Conservation (phyloP, 2,113 vertebrate species). For the Sinosuthora webbiana region DNA sequence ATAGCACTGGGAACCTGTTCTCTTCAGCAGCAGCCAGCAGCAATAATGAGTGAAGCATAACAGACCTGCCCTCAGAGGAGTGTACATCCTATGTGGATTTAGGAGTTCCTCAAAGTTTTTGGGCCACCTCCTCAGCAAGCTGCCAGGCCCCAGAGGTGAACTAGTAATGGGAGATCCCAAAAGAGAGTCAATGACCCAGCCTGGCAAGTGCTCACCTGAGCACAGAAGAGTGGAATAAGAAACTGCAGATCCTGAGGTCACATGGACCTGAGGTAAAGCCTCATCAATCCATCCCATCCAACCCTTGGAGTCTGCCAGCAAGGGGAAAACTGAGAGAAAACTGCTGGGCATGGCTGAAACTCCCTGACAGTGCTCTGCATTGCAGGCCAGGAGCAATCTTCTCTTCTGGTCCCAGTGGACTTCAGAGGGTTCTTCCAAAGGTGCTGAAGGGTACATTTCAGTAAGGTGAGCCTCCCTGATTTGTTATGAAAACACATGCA, state of each 20-base stretch:
- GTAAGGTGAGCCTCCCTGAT: not conserved
- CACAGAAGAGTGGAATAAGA: not conserved
- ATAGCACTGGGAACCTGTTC: not conserved
- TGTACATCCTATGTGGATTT: accelerated
- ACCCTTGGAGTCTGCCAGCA: accelerated
- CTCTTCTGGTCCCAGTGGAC: not conserved
- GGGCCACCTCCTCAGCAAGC: not conserved
- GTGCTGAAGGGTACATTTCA: not conserved
- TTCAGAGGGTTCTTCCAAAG: not conserved
- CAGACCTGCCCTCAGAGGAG: not conserved
- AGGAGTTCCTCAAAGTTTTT: not conserved
- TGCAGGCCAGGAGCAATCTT: not conserved
- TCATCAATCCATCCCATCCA: not conserved
- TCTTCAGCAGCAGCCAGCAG: not conserved
- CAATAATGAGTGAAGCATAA: not conserved
- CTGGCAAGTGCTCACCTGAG: not conserved
- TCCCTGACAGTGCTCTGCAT: not conserved
- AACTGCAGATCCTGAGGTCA: not conserved
- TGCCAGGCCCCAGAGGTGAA: not conserved
- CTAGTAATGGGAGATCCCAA: not conserved
- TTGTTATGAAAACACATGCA: not conserved
- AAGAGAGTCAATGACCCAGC: not conserved
- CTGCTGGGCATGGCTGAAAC: not conserved
- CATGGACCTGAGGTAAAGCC: not conserved
- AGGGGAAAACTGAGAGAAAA: not conserved